Conservation (phyloP, 2,797 vertebrate species). For the Amphiprion clarkii region DNA sequence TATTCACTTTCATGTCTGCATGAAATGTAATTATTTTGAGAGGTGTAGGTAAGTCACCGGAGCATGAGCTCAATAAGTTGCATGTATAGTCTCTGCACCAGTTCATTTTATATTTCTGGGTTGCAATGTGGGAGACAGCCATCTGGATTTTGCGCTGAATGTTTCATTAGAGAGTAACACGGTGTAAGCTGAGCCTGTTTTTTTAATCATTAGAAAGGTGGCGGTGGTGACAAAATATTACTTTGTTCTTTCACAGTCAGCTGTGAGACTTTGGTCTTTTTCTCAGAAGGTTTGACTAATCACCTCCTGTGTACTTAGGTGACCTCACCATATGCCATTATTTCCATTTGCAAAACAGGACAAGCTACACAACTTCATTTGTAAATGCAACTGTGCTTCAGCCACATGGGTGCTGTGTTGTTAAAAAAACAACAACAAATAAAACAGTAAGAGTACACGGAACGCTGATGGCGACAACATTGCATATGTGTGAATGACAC, state of each 20-base stretch:
- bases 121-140: neutral
- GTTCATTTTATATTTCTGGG: slow-evolving; percentile 10
- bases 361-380: too few relatives aligned
- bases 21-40: slow-evolving; percentile 68
- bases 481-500: neutral
- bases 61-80: slow-evolving; percentile 2
- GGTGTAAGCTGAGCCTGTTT: neutral
- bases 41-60: slow-evolving; percentile 43
- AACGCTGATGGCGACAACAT: neutral
- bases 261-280: neutral
- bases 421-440: too few relatives aligned
- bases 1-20: slow-evolving; percentile 64
- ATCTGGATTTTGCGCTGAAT: slow-evolving; percentile 23
- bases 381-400: too few relatives aligned
- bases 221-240: neutral
- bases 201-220: slow-evolving; percentile 11
- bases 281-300: too few relatives aligned
- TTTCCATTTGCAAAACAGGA: too few relatives aligned
- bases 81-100: slow-evolving; percentile 13
- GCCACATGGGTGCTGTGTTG: too few relatives aligned
- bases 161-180: slow-evolving; percentile 6
- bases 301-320: too few relatives aligned
- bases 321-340: too few relatives aligned
- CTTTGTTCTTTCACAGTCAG: slow-evolving; percentile 8
- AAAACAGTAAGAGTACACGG: neutral